Evolutionary conservation across 2,888 invertebrate species (phyloP).

Genomic region (Hydropsyche betteni): DNA sequence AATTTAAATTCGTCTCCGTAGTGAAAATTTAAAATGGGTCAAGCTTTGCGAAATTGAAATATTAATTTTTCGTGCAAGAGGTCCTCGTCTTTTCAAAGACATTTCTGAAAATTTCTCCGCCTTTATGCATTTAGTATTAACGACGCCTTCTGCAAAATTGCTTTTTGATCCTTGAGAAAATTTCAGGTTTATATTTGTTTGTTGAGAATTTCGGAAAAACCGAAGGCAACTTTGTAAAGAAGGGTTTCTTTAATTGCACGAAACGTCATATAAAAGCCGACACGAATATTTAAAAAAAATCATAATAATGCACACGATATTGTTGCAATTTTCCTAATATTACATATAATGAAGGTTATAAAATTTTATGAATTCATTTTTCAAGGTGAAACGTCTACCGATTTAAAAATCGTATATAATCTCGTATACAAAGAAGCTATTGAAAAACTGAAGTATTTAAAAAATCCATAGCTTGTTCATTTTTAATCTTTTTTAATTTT

Average conservation of each 20-base stretch:
- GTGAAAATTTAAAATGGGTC: too few relatives aligned
- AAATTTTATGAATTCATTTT: not conserved
- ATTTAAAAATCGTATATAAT: too few relatives aligned
- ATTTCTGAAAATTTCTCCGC: not conserved
- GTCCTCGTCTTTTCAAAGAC: slow-evolving; percentile 1
- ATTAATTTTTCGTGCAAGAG: not conserved
- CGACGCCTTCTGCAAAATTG: slow-evolving; percentile 10
- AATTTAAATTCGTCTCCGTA: too few relatives aligned
- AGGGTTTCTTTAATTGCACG: not conserved
- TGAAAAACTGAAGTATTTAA: too few relatives aligned
- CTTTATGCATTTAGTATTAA: slow-evolving; percentile 29
- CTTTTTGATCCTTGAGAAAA: not conserved
- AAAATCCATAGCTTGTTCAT: too few relatives aligned
- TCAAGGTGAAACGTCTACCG: too few relatives aligned
- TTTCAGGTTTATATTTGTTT: not conserved
- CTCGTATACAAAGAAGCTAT: too few relatives aligned
- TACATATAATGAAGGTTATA: too few relatives aligned
- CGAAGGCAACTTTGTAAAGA: slow-evolving; percentile 19
- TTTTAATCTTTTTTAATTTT: too few relatives aligned
- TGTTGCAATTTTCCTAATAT: too few relatives aligned
- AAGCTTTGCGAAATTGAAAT: not conserved
- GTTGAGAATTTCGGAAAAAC: not conserved
- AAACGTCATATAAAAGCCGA: slow-evolving; percentile 15
- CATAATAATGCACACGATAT: not conserved
- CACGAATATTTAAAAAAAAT: slow-evolving; percentile 21